A percentile compares a stretch with the other conserved stretches of the same genome.
Evolutionary conservation across 2,888 invertebrate species (phyloP).

Genomic region (Nymphalis urticae): DNA sequence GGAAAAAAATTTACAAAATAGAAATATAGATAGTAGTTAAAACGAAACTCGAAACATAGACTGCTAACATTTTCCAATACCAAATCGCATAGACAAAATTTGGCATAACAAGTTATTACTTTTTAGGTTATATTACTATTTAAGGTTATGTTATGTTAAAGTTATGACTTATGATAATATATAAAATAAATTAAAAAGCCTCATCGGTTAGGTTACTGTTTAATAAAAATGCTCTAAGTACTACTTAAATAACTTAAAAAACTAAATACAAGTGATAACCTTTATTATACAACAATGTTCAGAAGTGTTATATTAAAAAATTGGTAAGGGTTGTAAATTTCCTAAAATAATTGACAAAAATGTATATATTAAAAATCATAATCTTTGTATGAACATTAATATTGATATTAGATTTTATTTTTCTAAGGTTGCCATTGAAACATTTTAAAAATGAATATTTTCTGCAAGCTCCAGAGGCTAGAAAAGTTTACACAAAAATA

Average conservation of each 20-base stretch:
- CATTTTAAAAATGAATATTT: constrained; percentile 51
- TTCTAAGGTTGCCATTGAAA: constrained; percentile 57
- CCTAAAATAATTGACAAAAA: not conserved
- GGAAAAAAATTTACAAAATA: no score
- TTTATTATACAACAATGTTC: constrained; percentile 52
- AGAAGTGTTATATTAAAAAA: constrained; percentile 54
- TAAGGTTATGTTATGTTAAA: constrained; percentile 21
- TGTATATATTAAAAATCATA: not conserved
- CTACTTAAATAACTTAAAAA: not conserved
- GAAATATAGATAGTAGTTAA: no score
- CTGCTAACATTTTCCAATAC: not conserved
- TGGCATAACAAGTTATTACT: constrained; percentile 1
- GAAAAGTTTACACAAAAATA: constrained; percentile 33
- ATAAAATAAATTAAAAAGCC: not conserved
- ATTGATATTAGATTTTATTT: not conserved
- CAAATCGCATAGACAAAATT: constrained; percentile 33
- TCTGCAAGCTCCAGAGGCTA: constrained; percentile 42
- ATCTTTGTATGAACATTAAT: not conserved
- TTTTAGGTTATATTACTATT: constrained; percentile 46
- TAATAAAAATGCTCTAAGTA: no score
- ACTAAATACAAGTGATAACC: not conserved
- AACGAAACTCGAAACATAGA: not conserved
- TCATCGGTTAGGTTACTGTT: no score
- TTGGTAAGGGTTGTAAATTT: constrained; percentile 50
- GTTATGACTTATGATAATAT: constrained; percentile 29